Base-by-base conservation (phyloP, 2,888 invertebrate species). In the Arctia plantaginis region DNA sequence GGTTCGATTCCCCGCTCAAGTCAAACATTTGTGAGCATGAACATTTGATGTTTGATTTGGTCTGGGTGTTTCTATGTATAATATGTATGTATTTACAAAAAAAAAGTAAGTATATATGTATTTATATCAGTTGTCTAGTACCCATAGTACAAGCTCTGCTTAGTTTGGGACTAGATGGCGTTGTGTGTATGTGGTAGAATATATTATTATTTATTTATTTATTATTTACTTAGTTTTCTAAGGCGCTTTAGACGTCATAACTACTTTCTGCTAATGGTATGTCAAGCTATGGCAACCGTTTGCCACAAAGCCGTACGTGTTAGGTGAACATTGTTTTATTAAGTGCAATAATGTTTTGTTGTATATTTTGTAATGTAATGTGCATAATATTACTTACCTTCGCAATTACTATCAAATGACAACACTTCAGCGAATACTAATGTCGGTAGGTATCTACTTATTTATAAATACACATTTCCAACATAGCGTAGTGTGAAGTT, bases 401-500 rank as follows among this genome's bases (percentile, higher is more conserved):
- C 27, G 30, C 62, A 62, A 62, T 66, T 23, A 66, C 39, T n/a
- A 27, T 67, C 62, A 6, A 62, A 27, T 62, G 30, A 30, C 62
- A 62, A 62, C 55, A 62, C 62, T 30, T 62, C 30, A 62, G 27
- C 35, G 27, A 39, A 41, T 20, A 59, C n/a, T 62, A 41, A 59
- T 35, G 30, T 59, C 27, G 59, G 39, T 51, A 59, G 2, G 41
- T 35, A 78, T 72, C 74, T 77, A 74, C 73, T 70, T 69, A 70
- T 69, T 41, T 30, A 62, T 62, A n/a, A 55, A 68, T 23, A 64
- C 41, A 69, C 65, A 64, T 74, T 75, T 73, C 74, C 69, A 67
- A 30, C 67, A 59, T 80, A 51, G 69, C 41, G 30, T 67, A 30
- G 47, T 67, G 72, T 73, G 41, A 47, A 39, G 41, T 71, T 65